Conservation (phyloP, 2,797 vertebrate species). For the Scolopax rusticola region DNA sequence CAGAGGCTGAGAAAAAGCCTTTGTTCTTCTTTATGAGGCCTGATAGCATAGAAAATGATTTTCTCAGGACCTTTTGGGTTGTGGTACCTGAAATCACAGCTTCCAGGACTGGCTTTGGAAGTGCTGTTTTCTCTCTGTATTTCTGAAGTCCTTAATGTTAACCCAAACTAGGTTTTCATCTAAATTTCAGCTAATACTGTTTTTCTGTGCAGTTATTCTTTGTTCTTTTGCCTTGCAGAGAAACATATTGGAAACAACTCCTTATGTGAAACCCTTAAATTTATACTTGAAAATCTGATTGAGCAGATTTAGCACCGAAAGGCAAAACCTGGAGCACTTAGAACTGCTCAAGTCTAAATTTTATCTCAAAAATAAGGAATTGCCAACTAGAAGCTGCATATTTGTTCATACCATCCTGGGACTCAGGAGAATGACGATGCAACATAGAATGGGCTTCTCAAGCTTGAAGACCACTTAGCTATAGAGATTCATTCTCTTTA, state of each 20-base stretch:
- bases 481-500: neutral
- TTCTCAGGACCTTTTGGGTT: neutral
- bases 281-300: neutral
- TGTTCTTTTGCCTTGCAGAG: neutral
- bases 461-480: neutral
- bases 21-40: neutral
- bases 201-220: neutral
- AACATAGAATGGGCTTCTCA: neutral
- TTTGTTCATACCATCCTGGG: neutral
- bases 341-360: neutral
- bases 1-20: neutral
- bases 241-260: neutral
- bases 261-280: neutral
- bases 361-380: neutral
- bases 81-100: neutral
- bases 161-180: neutral
- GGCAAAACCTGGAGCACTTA: neutral
- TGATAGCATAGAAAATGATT: neutral
- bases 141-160: neutral
- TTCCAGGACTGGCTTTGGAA: neutral
- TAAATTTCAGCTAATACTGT: neutral
- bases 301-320: neutral
- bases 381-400: rapidly evolving
- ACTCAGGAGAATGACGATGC: neutral
- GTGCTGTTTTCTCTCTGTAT: neutral